Percentiles rank a stretch among this genome's conserved stretches.
Evolutionary conservation across 37 sponge, comb jelly and placozoan genomes (phyloP).

Genomic region (Diacarnus erythraeanus): DNA sequence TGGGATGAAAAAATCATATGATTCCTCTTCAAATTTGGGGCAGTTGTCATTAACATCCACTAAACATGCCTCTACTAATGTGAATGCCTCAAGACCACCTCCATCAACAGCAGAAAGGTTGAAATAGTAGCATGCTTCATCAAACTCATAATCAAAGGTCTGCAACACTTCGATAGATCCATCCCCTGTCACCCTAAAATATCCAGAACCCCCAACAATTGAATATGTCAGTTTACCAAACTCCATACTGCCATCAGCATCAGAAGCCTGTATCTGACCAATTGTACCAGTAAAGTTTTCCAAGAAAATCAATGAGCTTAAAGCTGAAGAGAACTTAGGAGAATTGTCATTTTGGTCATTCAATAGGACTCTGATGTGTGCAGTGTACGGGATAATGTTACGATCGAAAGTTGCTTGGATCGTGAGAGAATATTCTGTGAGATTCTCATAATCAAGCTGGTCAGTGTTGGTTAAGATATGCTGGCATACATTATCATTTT

Average conservation of each 20-base stretch:
- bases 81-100: conserved; percentile 15
- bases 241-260: conserved; percentile 32
- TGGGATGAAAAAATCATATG: conserved; percentile 7
- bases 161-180: conserved; percentile 27
- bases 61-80: conserved; percentile 37
- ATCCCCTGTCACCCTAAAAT: conserved; percentile 25
- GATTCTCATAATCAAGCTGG: conserved; percentile 56
- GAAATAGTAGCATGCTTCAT: conserved; percentile 27
- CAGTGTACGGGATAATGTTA: neutral
- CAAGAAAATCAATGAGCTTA: conserved; percentile 14
- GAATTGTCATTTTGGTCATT: conserved; percentile 56
- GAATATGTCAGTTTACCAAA: conserved; percentile 32
- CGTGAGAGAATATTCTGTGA: conserved; percentile 15
- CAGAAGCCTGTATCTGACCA: conserved; percentile 29
- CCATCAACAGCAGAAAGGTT: conserved; percentile 33
- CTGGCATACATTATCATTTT: conserved; percentile 1
- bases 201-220: conserved; percentile 1
- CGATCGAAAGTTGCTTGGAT: conserved; percentile 41
- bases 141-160: conserved; percentile 45
- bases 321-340: conserved; percentile 23
- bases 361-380: conserved; percentile 22
- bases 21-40: conserved; percentile 28
- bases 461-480: conserved; percentile 17
- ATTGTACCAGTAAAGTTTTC: conserved; percentile 33
- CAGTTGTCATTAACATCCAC: conserved; percentile 57